Evolutionary conservation across 2,113 vertebrate species (phyloP).

Genomic region (Vimba vimba): DNA sequence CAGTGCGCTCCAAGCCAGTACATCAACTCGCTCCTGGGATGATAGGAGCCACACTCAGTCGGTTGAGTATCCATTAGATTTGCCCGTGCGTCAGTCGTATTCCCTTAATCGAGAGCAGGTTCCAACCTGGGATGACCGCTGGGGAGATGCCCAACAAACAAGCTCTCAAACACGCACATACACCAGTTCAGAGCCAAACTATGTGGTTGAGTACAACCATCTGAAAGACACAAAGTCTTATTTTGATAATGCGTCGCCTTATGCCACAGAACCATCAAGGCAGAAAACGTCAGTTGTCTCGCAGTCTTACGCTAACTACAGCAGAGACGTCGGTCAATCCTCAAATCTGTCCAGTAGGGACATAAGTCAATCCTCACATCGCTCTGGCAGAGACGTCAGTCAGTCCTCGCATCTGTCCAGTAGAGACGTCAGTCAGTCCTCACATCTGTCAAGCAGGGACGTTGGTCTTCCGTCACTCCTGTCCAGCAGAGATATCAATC

Average conservation of each 20-base stretch:
- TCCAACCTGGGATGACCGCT: slow-evolving; percentile 52
- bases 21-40: not conserved
- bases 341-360: not conserved
- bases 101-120: slow-evolving; percentile 40
- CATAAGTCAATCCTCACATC: not conserved
- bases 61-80: slow-evolving; percentile 52
- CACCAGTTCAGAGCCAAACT: slow-evolving; percentile 10
- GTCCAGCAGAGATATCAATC: not conserved
- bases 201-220: slow-evolving; percentile 50
- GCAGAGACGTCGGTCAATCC: not conserved
- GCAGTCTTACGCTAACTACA: not conserved
- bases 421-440: not conserved
- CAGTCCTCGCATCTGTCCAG: not conserved
- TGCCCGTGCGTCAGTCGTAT: not conserved
- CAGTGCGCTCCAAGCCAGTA: not conserved
- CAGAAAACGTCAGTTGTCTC: not conserved
- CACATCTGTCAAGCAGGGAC: not conserved
- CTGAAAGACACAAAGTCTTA: slow-evolving; percentile 34
- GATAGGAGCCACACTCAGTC: slow-evolving; percentile 41
- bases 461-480: not conserved
- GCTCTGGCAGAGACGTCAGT: not conserved
- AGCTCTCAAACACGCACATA: not conserved
- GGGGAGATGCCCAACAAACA: slow-evolving; percentile 43
- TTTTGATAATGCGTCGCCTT: slow-evolving; percentile 40
- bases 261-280: slow-evolving; percentile 19